These are phyloP conservation scores for Notolabrus celidotus DNA, from an alignment of 2,797 vertebrate species.

Conservation along the genomic window DNA sequence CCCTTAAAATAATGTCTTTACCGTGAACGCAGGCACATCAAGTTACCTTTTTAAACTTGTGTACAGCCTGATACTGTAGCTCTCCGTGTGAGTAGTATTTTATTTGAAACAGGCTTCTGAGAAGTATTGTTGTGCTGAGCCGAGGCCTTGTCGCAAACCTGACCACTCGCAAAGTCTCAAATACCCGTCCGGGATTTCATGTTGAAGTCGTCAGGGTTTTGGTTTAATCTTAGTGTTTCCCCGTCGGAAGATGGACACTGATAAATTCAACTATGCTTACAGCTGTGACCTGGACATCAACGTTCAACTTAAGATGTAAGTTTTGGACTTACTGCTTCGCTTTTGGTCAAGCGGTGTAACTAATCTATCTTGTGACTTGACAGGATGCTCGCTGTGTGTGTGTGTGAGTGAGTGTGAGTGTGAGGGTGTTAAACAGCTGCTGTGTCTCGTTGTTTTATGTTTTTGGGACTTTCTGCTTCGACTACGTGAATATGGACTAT, in stretches of 20 bases:
- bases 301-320: constrained; percentile 98
- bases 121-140: constrained; percentile 38
- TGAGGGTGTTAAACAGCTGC: too few species aligned
- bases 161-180: constrained; percentile 49
- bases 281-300: constrained; percentile 98
- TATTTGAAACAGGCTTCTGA: not conserved
- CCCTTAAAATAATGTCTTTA: constrained; percentile 51
- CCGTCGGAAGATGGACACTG: constrained; percentile 87
- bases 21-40: constrained; percentile 12
- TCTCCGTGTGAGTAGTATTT: constrained; percentile 1
- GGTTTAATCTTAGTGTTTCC: constrained; percentile 39
- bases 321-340: constrained; percentile 28
- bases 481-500: too few species aligned
- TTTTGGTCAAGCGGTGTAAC: constrained; percentile 17
- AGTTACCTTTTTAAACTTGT: constrained; percentile 2
- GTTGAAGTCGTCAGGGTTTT: constrained; percentile 54
- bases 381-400: constrained; percentile 35
- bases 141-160: constrained; percentile 72
- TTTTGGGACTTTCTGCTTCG: too few species aligned
- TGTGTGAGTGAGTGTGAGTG: not conserved
- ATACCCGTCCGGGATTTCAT: constrained; percentile 65
- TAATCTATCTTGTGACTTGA: constrained; percentile 59
- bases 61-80: not conserved
- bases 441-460: too few species aligned
- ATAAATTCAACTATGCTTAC: constrained; percentile 95